phyloP scores from a whole-genome alignment of 1,140 invertebrate genomes.

The Drosophila kikkawai region DNA sequence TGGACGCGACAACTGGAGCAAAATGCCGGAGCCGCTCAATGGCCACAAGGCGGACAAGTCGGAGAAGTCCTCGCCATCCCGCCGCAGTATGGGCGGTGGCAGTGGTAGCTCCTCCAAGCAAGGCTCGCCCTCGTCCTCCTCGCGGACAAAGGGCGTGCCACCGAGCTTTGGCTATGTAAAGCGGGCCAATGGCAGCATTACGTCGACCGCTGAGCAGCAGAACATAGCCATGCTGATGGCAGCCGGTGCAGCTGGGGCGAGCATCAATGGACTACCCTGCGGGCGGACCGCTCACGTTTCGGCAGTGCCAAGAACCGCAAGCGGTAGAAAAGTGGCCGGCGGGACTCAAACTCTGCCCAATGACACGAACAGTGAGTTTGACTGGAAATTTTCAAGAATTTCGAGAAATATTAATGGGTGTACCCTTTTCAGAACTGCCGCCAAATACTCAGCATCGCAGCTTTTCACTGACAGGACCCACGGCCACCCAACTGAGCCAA shows the following conservation, averaged over 20 bases:
- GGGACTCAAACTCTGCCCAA: constrained; percentile 95
- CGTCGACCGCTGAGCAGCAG: constrained; percentile 86
- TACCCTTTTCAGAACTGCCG: constrained; percentile 61
- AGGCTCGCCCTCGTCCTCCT: constrained; percentile 85
- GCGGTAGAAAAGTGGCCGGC: constrained; percentile 94
- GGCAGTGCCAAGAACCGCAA: constrained; percentile 90
- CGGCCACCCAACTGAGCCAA: constrained; percentile 93
- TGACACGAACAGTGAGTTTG: constrained; percentile 89
- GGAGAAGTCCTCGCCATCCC: constrained; percentile 80
- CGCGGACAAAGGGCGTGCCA: constrained; percentile 89
- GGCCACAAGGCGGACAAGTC: constrained; percentile 77
- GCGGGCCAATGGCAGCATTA: constrained; percentile 87
- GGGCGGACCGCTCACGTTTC: constrained; percentile 92
- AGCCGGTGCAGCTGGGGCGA: constrained; percentile 84
- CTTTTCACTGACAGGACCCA: constrained; percentile 92
- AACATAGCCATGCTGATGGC: constrained; percentile 81
- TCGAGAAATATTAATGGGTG: not conserved
- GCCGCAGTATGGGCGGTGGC: constrained; percentile 72
- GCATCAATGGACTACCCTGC: constrained; percentile 64
- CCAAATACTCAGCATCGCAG: constrained; percentile 88
- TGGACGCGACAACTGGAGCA: constrained; percentile 83
- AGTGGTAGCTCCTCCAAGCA: constrained; percentile 85
- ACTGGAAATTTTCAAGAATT: not conserved
- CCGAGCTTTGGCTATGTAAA: constrained; percentile 94
- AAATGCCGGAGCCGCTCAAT: constrained; percentile 83